Evolutionary conservation across 2,797 vertebrate species (phyloP), one percentile per base, ranked within the genome.

Genomic region (Anas capensis): DNA sequence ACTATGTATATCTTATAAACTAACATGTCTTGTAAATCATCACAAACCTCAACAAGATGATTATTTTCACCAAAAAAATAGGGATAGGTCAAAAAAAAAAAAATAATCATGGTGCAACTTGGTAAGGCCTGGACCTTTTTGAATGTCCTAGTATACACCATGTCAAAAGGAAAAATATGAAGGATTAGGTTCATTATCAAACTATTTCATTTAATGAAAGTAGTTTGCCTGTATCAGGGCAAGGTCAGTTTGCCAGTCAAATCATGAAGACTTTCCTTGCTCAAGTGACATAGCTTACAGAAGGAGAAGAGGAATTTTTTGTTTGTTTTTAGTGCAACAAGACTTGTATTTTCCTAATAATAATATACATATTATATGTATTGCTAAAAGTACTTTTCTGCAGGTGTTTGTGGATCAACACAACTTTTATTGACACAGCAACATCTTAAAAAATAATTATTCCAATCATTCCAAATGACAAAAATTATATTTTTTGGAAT

Each of bases 81-180:
- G 1, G 14, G 5, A 7, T 8, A 29, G 4, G 3, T 5, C 19
- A 31, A 1, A 34, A 34, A 38, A 42, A 38, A 38, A 13, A 4
- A 17, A 42, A 44, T 8, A 42, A 44, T 44, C 42, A 33, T 12
- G 11, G 26, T 57, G 14, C 33, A 89, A 64, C 36, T 65, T 44
- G 75, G 18, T 10, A 64, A 15, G 24, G 27, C 10, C 10, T 40
- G 4, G 2, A 23, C 64, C 26, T n/a, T 81, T 92, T 27, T 49
- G 2, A 64, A 29, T 64, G 17, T 62, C 24, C 38, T 70, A 51
- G 3, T 11, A 4, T 13, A 68, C 7, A 27, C 9, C 66, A n/a
- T 27, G 27, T 38, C 57, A 57, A 71, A 72, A 8, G 82, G 13
- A 73, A 53, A 54, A 11, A 60, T 3, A 68, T 20, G 36, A 76